Evolutionary conservation across 1,140 invertebrate species (phyloP).

Genomic region (Nasonia vitripennis): DNA sequence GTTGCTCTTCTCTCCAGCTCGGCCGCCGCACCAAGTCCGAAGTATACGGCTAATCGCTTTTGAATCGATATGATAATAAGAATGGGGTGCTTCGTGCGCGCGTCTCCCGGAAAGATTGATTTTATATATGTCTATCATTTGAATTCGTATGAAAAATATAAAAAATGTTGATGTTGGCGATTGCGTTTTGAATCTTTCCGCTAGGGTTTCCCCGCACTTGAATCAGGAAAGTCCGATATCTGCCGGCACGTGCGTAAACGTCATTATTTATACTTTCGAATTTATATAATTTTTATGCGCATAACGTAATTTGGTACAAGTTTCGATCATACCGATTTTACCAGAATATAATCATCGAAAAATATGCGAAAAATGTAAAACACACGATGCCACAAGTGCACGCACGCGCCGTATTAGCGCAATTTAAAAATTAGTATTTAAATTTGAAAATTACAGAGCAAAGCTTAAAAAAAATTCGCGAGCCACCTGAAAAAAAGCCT

Average conservation of each 20-base stretch:
- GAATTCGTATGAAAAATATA: no score
- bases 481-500: neutral
- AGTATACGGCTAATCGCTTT: slow-evolving; percentile 25
- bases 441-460: slow-evolving; percentile 19
- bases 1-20: neutral
- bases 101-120: no score
- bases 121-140: no score
- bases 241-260: no score
- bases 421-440: slow-evolving; percentile 31
- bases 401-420: neutral
- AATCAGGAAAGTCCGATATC: no score
- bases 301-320: no score
- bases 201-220: no score
- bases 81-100: neutral
- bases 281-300: no score
- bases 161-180: no score
- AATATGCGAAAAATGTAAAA: neutral
- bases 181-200: no score
- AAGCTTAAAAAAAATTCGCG: neutral
- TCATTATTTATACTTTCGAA: no score
- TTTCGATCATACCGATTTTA: no score
- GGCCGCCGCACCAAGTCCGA: neutral
- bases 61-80: slow-evolving; percentile 22
- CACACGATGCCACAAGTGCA: neutral
- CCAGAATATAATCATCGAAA: neutral